Conservation (phyloP, 2,113 vertebrate species). For the Ahaetulla prasina region DNA sequence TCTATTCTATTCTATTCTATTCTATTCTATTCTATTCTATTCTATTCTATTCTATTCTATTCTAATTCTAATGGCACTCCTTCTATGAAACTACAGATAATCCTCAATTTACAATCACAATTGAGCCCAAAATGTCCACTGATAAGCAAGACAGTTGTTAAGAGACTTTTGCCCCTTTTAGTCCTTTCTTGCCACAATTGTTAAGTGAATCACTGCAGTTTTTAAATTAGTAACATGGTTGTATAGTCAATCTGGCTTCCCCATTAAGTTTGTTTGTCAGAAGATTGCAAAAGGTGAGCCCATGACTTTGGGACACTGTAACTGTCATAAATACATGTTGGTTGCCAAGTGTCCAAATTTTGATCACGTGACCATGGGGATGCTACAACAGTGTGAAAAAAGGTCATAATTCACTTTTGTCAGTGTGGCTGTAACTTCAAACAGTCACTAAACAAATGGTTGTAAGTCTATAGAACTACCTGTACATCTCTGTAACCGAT, state of each 20-base stretch:
- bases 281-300: not conserved
- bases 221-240: not conserved
- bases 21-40: too few species aligned
- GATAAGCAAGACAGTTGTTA: not conserved
- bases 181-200: not conserved
- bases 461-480: too few species aligned
- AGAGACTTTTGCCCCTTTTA: not conserved
- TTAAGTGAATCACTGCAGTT: not conserved
- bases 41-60: too few species aligned
- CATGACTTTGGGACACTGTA: not conserved
- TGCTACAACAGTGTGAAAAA: not conserved
- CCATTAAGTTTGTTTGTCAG: not conserved
- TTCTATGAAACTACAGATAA: not conserved
- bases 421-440: not conserved
- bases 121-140: not conserved
- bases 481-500: not conserved
- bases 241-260: not conserved
- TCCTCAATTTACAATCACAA: not conserved
- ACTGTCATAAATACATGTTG: not conserved
- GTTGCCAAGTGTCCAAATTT: not conserved
- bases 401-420: not conserved
- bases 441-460: not conserved
- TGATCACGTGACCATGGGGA: not conserved
- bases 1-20: too few species aligned
- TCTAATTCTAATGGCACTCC: not conserved